These are phyloP conservation scores for Tiphia femorata DNA, from an alignment of 2,888 invertebrate species.

Conservation along the genomic window DNA sequence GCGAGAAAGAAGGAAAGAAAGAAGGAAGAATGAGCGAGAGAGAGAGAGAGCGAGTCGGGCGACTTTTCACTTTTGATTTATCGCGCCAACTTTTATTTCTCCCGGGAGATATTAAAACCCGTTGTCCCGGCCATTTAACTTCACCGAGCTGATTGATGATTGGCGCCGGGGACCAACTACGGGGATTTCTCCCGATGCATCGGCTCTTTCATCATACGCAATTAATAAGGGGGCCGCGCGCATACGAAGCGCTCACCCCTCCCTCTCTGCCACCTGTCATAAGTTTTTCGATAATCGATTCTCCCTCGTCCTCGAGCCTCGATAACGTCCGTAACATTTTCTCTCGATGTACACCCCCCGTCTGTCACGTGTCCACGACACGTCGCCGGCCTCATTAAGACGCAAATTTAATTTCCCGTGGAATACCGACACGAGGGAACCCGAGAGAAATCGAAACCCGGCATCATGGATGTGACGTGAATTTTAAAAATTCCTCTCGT, in stretches of 20 bases:
- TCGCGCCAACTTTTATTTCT: constrained; percentile 67
- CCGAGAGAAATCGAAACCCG: too few species aligned
- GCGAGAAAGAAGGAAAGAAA: constrained; percentile 31
- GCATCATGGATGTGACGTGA: too few species aligned
- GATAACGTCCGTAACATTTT: too few species aligned
- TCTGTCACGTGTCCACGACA: too few species aligned
- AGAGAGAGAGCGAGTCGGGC: constrained; percentile 54
- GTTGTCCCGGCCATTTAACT: constrained; percentile 68
- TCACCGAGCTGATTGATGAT: constrained; percentile 66
- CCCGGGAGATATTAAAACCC: constrained; percentile 67
- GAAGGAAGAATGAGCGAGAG: constrained; percentile 20
- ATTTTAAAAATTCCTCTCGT: too few species aligned
- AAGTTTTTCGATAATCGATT: too few species aligned
- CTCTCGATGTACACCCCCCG: too few species aligned
- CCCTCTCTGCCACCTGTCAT: not conserved
- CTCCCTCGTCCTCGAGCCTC: too few species aligned
- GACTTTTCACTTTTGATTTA: constrained; percentile 70
- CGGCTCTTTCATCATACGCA: constrained; percentile 30
- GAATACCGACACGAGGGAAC: too few species aligned
- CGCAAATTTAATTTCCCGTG: too few species aligned
- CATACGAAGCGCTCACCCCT: not conserved
- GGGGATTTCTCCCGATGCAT: constrained; percentile 36
- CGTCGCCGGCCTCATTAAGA: too few species aligned
- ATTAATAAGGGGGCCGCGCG: constrained; percentile 32
- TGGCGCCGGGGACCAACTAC: constrained; percentile 43